Conservation (phyloP, 2,113 vertebrate species). For the Acinonyx jubatus region DNA sequence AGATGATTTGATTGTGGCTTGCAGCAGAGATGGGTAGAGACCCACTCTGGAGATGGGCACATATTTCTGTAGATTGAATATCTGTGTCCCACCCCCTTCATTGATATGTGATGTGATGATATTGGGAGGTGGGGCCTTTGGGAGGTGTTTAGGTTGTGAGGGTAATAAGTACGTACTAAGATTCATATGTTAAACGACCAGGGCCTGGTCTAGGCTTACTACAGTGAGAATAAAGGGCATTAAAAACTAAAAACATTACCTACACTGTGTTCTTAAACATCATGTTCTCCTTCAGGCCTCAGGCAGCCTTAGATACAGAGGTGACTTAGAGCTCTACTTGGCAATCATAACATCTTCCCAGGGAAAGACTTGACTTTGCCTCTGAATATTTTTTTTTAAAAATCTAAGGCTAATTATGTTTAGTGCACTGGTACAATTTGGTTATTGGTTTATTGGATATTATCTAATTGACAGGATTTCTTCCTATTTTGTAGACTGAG, state of each 20-base stretch:
- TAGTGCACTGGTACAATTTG: constrained; percentile 42
- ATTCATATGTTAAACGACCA: neutral
- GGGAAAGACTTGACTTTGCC: neutral
- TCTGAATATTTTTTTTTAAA: constrained; percentile 29
- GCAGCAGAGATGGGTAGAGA: neutral
- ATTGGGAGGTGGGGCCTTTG: neutral
- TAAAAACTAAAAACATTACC: neutral
- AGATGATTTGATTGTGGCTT: neutral
- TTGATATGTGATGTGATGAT: neutral
- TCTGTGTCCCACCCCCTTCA: neutral
- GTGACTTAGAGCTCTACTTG: neutral
- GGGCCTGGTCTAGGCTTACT: neutral
- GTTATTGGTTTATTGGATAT: constrained; percentile 44
- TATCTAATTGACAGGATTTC: constrained; percentile 40
- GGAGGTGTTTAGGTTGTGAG: neutral
- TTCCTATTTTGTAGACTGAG: constrained; percentile 32
- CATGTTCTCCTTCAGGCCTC: neutral
- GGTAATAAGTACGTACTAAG: neutral
- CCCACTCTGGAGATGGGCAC: neutral
- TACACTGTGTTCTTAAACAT: neutral
- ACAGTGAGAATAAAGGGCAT: neutral
- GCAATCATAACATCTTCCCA: neutral
- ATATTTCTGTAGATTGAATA: neutral
- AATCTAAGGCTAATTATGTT: constrained; percentile 57
- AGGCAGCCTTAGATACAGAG: neutral